These are phyloP conservation scores for Montipora capitata DNA, from an alignment of 92 coral and sea anemone genomes.

Conservation along the genomic window DNA sequence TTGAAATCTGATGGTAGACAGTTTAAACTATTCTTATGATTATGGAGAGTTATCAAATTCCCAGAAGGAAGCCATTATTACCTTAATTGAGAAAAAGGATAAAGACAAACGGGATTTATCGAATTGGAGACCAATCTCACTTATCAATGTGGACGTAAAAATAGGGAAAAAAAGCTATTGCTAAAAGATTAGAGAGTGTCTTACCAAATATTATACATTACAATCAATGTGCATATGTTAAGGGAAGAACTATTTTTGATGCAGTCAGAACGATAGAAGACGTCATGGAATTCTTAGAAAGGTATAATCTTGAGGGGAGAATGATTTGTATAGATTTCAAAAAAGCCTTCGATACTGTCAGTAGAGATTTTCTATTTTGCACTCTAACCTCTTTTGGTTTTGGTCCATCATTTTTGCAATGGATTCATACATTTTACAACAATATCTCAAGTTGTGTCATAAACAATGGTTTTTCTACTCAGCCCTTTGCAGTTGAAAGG, in stretches of 20 bases:
- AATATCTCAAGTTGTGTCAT: too few species aligned
- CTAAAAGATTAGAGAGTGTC: neutral
- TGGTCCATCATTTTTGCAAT: too few species aligned
- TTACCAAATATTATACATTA: too few species aligned
- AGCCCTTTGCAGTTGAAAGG: neutral
- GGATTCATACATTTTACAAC: neutral
- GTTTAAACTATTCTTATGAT: slow-evolving; percentile 1
- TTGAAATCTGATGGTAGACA: neutral
- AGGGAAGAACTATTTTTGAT: neutral
- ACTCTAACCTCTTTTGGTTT: neutral
- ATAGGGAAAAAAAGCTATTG: neutral
- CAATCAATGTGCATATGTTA: neutral
- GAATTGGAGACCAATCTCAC: too few species aligned
- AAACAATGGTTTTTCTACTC: too few species aligned
- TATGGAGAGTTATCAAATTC: slow-evolving; percentile 13
- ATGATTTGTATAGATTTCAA: too few species aligned
- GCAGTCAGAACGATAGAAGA: neutral
- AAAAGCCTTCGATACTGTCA: too few species aligned
- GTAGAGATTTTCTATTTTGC: neutral
- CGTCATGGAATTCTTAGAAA: neutral
- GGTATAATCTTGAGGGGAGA: neutral
- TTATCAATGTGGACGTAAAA: neutral
- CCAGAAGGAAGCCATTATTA: slow-evolving; percentile 6
- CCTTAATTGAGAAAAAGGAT: too few species aligned
- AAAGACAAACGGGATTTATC: too few species aligned